Conservation (phyloP, 2,888 invertebrate species). For the Drosophila barbarae region DNA sequence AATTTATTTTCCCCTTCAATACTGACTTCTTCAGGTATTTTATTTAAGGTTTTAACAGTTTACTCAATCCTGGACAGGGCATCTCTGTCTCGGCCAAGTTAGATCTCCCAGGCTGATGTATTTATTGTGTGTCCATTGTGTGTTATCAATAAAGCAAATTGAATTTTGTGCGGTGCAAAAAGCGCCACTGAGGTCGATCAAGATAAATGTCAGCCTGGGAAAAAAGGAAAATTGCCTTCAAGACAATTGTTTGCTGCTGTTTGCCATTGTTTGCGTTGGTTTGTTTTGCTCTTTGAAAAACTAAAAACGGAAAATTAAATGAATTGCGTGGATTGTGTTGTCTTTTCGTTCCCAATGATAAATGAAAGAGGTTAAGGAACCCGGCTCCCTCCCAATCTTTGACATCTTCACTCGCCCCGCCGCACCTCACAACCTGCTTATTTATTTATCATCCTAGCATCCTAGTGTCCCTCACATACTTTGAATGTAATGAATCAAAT, state of each 20-base stretch:
- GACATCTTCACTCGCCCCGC: constrained; percentile 33
- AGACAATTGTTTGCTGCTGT: constrained; percentile 51
- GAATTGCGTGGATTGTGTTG: constrained; percentile 46
- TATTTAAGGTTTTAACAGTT: neutral
- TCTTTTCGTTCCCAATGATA: constrained; percentile 46
- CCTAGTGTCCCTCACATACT: constrained; percentile 31
- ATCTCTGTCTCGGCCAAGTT: constrained; percentile 1
- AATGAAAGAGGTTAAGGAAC: constrained; percentile 58
- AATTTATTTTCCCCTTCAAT: neutral
- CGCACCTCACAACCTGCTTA: constrained; percentile 54
- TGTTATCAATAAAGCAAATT: constrained; percentile 71
- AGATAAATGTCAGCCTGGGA: constrained; percentile 61
- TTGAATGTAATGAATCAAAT: constrained; percentile 66
- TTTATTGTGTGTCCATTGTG: constrained; percentile 53
- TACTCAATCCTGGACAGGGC: neutral
- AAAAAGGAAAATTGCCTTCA: constrained; percentile 23
- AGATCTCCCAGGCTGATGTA: constrained; percentile 20
- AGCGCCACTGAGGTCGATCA: constrained; percentile 68
- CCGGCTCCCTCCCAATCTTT: constrained; percentile 5
- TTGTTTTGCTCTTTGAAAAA: constrained; percentile 44
- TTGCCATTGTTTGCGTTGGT: constrained; percentile 46
- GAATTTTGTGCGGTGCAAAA: constrained; percentile 66
- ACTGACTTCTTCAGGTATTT: neutral
- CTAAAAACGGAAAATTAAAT: constrained; percentile 50
- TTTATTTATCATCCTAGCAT: constrained; percentile 60